phyloP scores from a whole-genome alignment of 2,888 invertebrate genomes.

The Trissolcus brochymenae region DNA sequence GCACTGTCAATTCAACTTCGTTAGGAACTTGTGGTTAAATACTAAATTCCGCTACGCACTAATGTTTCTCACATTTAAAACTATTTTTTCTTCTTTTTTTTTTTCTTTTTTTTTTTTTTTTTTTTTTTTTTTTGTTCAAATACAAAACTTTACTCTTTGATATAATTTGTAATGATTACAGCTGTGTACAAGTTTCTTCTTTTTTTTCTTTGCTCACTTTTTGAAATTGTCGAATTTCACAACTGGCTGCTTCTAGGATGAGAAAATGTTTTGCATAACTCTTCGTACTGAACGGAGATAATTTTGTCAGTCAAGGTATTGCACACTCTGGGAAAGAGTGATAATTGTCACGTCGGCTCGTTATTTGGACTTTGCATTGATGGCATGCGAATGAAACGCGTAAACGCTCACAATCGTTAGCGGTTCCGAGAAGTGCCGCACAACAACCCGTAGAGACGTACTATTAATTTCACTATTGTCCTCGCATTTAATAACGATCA shows the following conservation, averaged over 20 bases:
- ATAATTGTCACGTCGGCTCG: slow-evolving; percentile 3
- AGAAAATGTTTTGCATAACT: too few relatives aligned
- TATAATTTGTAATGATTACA: too few relatives aligned
- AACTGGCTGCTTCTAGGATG: too few relatives aligned
- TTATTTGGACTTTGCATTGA: slow-evolving; percentile 5
- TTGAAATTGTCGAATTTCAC: neutral
- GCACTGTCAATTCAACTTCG: too few relatives aligned
- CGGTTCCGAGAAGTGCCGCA: slow-evolving; percentile 37
- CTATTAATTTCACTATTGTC: slow-evolving; percentile 58
- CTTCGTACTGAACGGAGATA: neutral
- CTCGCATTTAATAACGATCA: slow-evolving; percentile 61
- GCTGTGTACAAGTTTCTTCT: too few relatives aligned
- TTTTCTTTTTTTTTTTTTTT: too few relatives aligned
- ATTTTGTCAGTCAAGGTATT: slow-evolving; percentile 7
- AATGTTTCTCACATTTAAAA: too few relatives aligned
- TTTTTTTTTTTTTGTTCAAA: too few relatives aligned
- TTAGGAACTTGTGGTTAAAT: too few relatives aligned
- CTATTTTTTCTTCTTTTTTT: too few relatives aligned
- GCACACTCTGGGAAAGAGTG: neutral
- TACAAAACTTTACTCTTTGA: too few relatives aligned
- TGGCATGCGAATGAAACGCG: slow-evolving; percentile 19
- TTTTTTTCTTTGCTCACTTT: neutral
- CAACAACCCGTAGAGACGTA: slow-evolving; percentile 23
- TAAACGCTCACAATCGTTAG: slow-evolving; percentile 29
- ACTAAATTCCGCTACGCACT: too few relatives aligned